Evolutionary conservation across 2,888 invertebrate genomes (phyloP).

Genomic region (Athripsodes cinereus): DNA sequence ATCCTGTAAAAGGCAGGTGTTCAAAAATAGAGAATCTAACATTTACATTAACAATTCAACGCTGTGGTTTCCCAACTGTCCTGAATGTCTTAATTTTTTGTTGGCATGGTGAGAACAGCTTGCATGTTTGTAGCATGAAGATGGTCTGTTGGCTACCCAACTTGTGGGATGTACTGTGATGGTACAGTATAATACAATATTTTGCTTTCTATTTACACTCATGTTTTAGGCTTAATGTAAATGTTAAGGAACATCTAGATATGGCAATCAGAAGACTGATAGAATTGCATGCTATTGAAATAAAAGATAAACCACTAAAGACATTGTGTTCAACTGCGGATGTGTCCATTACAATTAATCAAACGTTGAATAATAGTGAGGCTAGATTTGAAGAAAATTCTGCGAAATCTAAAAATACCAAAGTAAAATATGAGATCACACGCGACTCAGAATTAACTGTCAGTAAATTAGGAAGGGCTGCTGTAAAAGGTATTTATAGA

Average conservation of each 20-base stretch:
- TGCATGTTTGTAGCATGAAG: too few relatives aligned
- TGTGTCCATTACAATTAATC: conserved; percentile 33
- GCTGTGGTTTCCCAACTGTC: too few relatives aligned
- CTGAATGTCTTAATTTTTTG: too few relatives aligned
- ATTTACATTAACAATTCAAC: too few relatives aligned
- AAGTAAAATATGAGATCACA: neutral
- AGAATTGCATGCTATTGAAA: conserved; percentile 32
- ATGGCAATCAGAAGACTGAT: conserved; percentile 35
- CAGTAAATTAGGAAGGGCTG: conserved; percentile 69
- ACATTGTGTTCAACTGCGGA: conserved; percentile 14
- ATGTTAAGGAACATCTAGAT: conserved; percentile 16
- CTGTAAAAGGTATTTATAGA: conserved; percentile 81
- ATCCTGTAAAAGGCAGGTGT: too few relatives aligned
- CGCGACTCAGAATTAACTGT: conserved; percentile 47
- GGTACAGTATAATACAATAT: too few relatives aligned
- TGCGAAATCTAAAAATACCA: neutral
- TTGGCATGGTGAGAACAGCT: too few relatives aligned
- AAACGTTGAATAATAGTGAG: conserved; percentile 22
- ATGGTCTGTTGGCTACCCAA: too few relatives aligned
- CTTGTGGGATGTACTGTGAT: too few relatives aligned
- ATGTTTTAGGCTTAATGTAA: conserved; percentile 15
- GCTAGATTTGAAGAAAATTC: neutral
- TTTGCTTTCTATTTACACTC: too few relatives aligned
- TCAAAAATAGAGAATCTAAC: too few relatives aligned
- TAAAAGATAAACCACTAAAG: neutral